These are phyloP conservation scores for Pogonocherus hispidulus DNA, from an alignment of 2,888 invertebrate species.

Conservation along the genomic window DNA sequence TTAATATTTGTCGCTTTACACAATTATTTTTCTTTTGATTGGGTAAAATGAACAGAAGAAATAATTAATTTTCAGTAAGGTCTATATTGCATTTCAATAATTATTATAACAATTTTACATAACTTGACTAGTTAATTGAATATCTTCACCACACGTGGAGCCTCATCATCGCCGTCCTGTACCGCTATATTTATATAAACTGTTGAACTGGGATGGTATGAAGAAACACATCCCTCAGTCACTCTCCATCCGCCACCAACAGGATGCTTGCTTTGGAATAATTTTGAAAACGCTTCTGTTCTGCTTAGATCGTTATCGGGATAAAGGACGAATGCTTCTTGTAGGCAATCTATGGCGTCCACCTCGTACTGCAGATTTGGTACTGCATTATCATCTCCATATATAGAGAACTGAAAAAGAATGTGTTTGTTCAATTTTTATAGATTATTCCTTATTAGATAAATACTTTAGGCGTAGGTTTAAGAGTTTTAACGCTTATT, in stretches of 20 bases:
- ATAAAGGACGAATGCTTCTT: neutral
- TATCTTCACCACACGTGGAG: neutral
- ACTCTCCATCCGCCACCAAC: neutral
- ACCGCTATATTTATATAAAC: neutral
- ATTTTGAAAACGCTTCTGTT: neutral
- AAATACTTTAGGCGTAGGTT: neutral
- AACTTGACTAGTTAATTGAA: neutral
- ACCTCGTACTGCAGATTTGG: slow-evolving; percentile 11
- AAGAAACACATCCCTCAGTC: neutral
- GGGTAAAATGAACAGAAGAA: neutral
- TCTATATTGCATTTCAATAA: no score
- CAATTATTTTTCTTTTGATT: no score
- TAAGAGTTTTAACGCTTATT: no score
- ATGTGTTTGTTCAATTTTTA: no score
- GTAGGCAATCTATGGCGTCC: neutral
- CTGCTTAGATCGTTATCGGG: neutral
- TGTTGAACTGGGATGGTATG: neutral
- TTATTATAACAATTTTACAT: neutral
- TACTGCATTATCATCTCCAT: neutral
- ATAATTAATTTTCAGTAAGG: neutral
- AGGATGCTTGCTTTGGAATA: neutral
- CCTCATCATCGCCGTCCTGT: neutral
- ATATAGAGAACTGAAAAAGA: neutral
- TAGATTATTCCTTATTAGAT: neutral
- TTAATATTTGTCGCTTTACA: no score